Evolutionary conservation across 92 coral and sea anemone species (phyloP).

Genomic region (Siderastrea siderea): DNA sequence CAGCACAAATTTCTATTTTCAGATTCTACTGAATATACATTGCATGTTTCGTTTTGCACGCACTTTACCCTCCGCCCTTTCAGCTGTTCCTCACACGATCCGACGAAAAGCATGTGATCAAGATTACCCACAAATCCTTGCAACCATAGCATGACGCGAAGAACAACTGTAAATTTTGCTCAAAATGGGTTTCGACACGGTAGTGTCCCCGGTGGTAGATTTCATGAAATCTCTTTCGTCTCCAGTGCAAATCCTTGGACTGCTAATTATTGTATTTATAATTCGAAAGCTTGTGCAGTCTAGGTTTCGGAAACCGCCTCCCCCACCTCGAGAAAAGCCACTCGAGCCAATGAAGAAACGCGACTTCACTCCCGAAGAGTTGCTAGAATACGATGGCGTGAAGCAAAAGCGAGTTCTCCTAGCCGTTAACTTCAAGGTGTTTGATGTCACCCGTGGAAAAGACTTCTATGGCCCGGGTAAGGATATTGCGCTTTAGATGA

Average conservation of each 20-base stretch:
- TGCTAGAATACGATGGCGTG: conserved; percentile 92
- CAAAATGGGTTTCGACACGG: conserved; percentile 84
- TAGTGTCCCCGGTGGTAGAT: conserved; percentile 68
- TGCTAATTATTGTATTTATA: conserved; percentile 78
- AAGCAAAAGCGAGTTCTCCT: conserved; percentile 88
- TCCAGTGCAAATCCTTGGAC: conserved; percentile 91
- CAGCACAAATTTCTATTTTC: too few relatives aligned
- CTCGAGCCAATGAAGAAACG: conserved; percentile 97
- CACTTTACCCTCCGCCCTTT: background rate
- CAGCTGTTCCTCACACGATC: background rate
- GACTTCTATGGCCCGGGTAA: conserved; percentile 99
- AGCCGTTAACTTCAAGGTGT: conserved; percentile 95
- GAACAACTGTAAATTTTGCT: background rate
- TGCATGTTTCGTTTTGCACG: too few relatives aligned
- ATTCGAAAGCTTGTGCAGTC: conserved; percentile 88
- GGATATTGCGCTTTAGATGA: background rate
- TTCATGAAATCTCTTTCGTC: conserved; percentile 93
- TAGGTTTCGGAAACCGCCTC: conserved; percentile 75
- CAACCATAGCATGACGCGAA: conserved; percentile 16
- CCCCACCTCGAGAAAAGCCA: conserved; percentile 82
- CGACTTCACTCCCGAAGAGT: conserved; percentile 92
- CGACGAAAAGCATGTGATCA: conserved; percentile 36
- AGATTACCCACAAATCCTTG: conserved; percentile 35
- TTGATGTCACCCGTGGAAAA: conserved; percentile 97
- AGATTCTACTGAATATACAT: too few relatives aligned